Conservation (phyloP, 2,113 vertebrate genomes). For the Cathartes aura region DNA sequence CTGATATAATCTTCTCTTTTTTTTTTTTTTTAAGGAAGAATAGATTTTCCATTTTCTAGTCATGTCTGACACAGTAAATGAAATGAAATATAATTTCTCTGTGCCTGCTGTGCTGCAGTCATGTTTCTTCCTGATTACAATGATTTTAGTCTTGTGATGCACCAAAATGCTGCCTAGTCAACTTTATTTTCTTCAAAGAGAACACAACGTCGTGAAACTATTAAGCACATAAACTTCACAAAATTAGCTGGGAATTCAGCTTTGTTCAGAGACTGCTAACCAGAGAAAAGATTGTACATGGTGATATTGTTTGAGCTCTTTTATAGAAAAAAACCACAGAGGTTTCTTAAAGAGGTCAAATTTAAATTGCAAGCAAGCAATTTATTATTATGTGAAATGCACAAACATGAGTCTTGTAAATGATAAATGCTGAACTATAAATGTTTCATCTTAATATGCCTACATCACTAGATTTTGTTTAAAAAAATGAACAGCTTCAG, state of each 20-base stretch:
- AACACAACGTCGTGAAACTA: background rate
- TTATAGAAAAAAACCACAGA: background rate
- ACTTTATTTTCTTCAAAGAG: slow-evolving; percentile 1
- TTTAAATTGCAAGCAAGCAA: background rate
- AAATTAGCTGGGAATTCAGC: background rate
- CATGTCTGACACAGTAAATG: background rate
- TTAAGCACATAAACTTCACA: background rate
- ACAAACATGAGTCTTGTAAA: background rate
- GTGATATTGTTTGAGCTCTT: background rate
- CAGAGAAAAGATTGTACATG: background rate
- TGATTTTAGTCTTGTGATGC: background rate
- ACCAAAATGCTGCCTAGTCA: background rate
- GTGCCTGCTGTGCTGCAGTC: background rate
- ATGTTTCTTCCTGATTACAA: background rate
- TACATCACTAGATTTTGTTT: background rate
- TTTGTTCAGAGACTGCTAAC: background rate
- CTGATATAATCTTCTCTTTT: background rate
- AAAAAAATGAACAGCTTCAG: background rate
- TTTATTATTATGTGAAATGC: background rate
- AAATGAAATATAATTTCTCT: background rate
- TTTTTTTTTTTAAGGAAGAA: background rate
- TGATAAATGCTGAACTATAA: background rate
- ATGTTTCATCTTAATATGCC: background rate
- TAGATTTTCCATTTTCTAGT: background rate
- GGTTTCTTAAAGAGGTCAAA: background rate